phyloP scores from a whole-genome alignment of 2,888 invertebrate species.

The Orthonychiurus folsomi region DNA sequence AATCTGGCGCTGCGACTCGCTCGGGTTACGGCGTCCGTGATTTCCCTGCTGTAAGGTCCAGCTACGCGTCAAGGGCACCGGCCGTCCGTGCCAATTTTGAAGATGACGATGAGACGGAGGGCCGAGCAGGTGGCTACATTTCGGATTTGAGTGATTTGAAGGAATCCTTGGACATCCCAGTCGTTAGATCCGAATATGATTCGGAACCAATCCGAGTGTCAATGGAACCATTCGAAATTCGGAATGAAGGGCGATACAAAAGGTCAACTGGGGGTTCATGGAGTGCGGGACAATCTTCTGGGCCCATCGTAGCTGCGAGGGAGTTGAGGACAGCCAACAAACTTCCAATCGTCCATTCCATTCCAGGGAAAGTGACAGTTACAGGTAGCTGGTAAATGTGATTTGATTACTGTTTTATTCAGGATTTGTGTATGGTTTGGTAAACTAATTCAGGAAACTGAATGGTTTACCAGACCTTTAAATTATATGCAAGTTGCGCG shows the following conservation, averaged over 20 bases:
- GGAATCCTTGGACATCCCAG: neutral
- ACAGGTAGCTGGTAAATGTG: too few species aligned
- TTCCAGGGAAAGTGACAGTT: too few species aligned
- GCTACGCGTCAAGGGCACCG: neutral
- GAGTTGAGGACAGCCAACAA: too few species aligned
- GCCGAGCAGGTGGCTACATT: neutral
- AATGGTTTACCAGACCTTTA: too few species aligned
- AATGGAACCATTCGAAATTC: neutral
- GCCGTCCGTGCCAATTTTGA: neutral
- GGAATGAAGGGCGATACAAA: neutral
- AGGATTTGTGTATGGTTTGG: too few species aligned
- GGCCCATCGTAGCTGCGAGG: too few species aligned
- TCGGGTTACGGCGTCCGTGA: neutral
- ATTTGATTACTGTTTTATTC: too few species aligned
- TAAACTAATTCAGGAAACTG: neutral
- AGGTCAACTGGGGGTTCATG: too few species aligned
- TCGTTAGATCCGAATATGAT: neutral
- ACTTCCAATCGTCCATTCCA: too few species aligned
- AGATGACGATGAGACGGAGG: neutral
- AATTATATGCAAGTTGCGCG: too few species aligned
- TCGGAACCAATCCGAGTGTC: neutral
- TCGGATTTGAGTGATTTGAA: conserved; percentile 3
- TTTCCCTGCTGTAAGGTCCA: neutral
- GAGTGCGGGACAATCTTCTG: too few species aligned
- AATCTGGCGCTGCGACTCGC: neutral